These are phyloP conservation scores for Synergus gifuensis DNA, from an alignment of 2,888 invertebrate genomes.

Conservation along the genomic window DNA sequence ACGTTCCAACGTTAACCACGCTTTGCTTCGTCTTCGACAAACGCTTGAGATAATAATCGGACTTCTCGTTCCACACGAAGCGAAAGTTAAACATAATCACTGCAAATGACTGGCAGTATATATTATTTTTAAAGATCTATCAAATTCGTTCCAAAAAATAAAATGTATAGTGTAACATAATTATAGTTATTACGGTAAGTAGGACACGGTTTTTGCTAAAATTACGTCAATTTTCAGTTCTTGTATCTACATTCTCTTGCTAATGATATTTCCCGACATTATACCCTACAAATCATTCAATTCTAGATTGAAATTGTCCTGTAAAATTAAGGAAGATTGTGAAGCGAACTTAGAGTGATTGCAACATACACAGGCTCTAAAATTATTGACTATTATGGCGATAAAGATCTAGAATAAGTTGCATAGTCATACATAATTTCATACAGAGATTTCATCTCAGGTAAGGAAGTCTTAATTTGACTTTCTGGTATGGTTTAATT, in stretches of 20 bases:
- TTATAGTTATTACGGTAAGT: neutral
- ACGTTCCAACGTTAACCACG: constrained; percentile 1
- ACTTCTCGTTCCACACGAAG: constrained; percentile 17
- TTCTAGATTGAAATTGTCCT: neutral
- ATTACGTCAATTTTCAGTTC: neutral
- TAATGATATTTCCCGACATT: neutral
- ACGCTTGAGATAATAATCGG: constrained; percentile 39
- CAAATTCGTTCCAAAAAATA: constrained; percentile 27
- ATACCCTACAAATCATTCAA: neutral
- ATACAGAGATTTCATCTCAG: constrained; percentile 1
- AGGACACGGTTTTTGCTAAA: neutral
- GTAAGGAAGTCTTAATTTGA: constrained; percentile 10
- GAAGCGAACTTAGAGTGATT: neutral
- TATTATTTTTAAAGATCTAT: constrained; percentile 40
- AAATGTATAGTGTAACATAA: constrained; percentile 1
- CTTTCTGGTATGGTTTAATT: neutral
- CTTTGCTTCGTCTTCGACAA: constrained; percentile 39
- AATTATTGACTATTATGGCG: constrained; percentile 23
- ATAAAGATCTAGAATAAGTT: constrained; percentile 20
- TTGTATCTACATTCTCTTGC: neutral
- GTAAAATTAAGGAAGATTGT: neutral
- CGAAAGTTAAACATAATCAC: constrained; percentile 40
- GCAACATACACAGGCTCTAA: neutral
- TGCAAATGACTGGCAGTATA: constrained; percentile 26
- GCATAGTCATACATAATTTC: neutral